Evolutionary conservation across 2,113 vertebrate genomes (phyloP).

Genomic region (Monarcha castaneiventris): DNA sequence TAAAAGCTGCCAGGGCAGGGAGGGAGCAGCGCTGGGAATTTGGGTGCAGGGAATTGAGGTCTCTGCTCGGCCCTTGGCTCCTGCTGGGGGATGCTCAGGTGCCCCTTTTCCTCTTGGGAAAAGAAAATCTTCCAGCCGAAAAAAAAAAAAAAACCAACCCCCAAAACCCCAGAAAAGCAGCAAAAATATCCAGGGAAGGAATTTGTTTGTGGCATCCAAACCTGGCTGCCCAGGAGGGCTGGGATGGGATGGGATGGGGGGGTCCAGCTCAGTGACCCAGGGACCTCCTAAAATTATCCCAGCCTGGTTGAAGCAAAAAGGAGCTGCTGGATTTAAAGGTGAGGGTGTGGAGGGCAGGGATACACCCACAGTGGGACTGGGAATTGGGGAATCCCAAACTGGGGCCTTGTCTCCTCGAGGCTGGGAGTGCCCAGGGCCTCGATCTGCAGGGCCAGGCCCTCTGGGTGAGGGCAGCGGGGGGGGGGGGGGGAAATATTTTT

Average conservation of each 20-base stretch:
- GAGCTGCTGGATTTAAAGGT: not conserved
- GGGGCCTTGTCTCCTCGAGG: not conserved
- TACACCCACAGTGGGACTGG: accelerated
- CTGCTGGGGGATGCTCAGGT: not conserved
- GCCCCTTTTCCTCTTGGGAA: not conserved
- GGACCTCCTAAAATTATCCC: not conserved
- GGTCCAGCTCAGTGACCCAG: not conserved
- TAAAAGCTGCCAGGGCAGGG: not conserved
- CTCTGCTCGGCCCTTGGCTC: not conserved
- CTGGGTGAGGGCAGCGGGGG: too few relatives aligned
- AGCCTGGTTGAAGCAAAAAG: not conserved
- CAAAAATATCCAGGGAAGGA: too few relatives aligned
- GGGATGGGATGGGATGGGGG: not conserved
- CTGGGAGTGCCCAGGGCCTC: not conserved
- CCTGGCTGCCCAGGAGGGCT: not conserved
- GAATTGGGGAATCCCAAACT: not conserved
- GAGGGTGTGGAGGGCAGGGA: not conserved
- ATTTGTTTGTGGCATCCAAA: not conserved
- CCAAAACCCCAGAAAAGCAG: not conserved
- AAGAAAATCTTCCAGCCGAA: not conserved
- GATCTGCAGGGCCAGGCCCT: not conserved
- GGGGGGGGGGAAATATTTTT: not conserved
- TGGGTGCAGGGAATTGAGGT: not conserved
- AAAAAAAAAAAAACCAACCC: not conserved
- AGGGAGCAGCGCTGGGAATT: not conserved